A percentile compares a stretch with the other conserved stretches of the same genome.
Evolutionary conservation across 2,113 vertebrate genomes (phyloP).

Genomic region (Piprites chloris): DNA sequence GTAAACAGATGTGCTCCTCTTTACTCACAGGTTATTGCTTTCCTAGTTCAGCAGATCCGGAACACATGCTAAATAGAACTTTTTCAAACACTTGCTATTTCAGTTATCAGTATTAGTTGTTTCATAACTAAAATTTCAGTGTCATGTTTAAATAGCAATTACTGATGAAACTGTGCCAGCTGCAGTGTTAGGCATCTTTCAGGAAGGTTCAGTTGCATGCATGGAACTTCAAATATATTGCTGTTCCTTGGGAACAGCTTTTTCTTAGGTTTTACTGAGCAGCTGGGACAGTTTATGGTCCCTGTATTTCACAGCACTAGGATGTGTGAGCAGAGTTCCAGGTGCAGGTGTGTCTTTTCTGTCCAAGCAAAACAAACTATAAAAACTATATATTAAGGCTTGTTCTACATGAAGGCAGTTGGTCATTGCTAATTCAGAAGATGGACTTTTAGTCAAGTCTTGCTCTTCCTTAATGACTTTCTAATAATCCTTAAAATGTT

Average conservation of each 20-base stretch:
- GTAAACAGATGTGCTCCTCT: background rate
- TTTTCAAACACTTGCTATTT: background rate
- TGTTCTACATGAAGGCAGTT: background rate
- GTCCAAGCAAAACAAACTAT: background rate
- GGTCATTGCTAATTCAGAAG: background rate
- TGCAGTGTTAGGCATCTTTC: background rate
- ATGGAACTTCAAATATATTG: background rate
- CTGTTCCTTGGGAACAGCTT: background rate
- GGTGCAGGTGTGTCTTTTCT: background rate
- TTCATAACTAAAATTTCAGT: background rate
- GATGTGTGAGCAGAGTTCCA: background rate
- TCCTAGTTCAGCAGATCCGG: background rate
- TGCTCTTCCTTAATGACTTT: conserved; percentile 3
- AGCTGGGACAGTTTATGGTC: background rate
- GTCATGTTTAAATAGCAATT: background rate
- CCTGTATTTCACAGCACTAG: background rate
- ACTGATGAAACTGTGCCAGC: background rate
- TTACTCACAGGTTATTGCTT: background rate
- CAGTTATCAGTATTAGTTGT: background rate
- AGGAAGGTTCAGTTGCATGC: background rate
- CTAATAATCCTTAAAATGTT: conserved; percentile 25
- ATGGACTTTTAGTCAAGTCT: background rate
- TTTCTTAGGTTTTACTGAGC: background rate
- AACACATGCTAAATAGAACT: background rate
- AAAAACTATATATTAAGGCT: background rate